phyloP scores from a whole-genome alignment of 2,888 invertebrate genomes.

The Eupelmus urozonus region DNA sequence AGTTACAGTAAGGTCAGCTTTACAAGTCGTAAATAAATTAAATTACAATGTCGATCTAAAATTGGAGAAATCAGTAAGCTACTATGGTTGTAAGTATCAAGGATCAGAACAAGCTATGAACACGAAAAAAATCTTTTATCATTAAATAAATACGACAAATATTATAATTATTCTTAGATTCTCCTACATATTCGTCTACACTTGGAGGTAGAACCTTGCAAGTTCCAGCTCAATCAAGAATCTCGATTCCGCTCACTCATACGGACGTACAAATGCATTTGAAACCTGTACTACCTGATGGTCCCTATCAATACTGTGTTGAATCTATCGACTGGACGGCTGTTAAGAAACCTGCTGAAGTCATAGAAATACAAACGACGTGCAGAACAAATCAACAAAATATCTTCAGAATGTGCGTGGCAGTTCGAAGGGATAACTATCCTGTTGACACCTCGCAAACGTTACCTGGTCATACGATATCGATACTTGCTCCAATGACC shows the following conservation, averaged over 20 bases:
- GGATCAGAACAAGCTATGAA: neutral
- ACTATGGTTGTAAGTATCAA: conserved; percentile 76
- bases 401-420: conserved; percentile 86
- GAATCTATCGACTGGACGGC: conserved; percentile 82
- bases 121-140: neutral
- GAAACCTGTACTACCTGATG: conserved; percentile 81
- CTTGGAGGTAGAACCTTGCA: conserved; percentile 69
- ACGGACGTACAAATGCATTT: conserved; percentile 86
- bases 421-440: conserved; percentile 88
- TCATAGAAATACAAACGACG: conserved; percentile 71
- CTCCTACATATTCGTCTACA: conserved; percentile 64
- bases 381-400: conserved; percentile 73
- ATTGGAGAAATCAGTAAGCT: conserved; percentile 81
- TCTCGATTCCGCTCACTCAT: conserved; percentile 88
- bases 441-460: conserved; percentile 81
- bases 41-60: conserved; percentile 86
- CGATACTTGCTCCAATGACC: conserved; percentile 89
- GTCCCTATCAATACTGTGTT: conserved; percentile 80
- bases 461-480: conserved; percentile 92
- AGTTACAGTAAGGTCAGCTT: conserved; percentile 93
- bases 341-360: conserved; percentile 78
- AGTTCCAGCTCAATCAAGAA: conserved; percentile 79
- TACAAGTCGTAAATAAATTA: conserved; percentile 88
- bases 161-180: conserved; percentile 63
- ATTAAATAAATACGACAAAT: conserved; percentile 5